Evolutionary conservation across 2,113 vertebrate species (phyloP).

Genomic region (Gavialis gangeticus): DNA sequence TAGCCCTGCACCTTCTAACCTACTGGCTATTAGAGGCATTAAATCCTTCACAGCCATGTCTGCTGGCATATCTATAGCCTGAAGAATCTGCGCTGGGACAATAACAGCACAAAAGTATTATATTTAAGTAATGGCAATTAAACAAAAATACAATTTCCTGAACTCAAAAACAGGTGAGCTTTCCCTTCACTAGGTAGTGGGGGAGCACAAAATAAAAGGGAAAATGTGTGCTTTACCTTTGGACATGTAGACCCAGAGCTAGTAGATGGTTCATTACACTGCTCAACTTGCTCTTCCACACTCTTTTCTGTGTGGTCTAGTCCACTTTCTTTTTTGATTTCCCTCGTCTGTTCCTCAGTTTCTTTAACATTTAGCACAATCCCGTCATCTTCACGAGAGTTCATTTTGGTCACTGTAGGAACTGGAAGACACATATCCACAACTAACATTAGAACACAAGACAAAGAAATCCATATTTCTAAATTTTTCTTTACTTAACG

Average conservation of each 20-base stretch:
- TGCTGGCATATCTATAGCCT: neutral
- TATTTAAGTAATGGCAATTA: neutral
- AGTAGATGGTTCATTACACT: conserved; percentile 77
- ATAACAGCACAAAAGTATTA: neutral
- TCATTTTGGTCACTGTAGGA: conserved; percentile 75
- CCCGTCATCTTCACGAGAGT: conserved; percentile 74
- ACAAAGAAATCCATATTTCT: neutral
- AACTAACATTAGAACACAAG: neutral
- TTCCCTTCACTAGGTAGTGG: rapidly evolving
- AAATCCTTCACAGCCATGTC: neutral
- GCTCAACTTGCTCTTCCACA: conserved; percentile 67
- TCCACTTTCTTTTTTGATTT: conserved; percentile 69
- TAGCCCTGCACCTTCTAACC: neutral
- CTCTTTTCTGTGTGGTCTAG: conserved; percentile 17
- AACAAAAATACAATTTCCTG: neutral
- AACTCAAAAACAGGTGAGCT: neutral
- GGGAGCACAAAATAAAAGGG: neutral
- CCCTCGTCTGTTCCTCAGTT: conserved; percentile 67
- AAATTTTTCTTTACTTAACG: rapidly evolving
- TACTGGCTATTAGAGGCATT: rapidly evolving
- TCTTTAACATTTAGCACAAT: conserved; percentile 74
- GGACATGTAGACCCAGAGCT: conserved; percentile 74
- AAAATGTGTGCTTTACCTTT: conserved; percentile 59
- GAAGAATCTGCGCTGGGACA: rapidly evolving
- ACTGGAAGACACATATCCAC: conserved; percentile 54